Evolutionary conservation across 2,888 invertebrate genomes (phyloP), one percentile per base, ranked within the genome.

Genomic region (Leucoptera coffeella): DNA sequence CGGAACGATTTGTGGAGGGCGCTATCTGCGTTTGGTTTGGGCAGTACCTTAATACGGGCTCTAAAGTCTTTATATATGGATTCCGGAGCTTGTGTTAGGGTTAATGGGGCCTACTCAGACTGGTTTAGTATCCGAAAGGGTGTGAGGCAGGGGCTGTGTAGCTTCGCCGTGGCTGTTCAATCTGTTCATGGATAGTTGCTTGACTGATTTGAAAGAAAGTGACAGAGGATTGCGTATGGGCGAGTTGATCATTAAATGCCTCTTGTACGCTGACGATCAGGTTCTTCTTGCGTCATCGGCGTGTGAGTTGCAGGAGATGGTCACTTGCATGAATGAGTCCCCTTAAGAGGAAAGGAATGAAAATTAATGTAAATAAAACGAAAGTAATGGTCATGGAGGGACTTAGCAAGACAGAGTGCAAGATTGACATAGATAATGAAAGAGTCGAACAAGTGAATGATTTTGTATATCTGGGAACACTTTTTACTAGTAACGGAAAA

Each of bases 141-240:
- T n/a, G n/a, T n/a, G n/a, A n/a, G n/a, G 15, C 14, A 15, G 15
- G 25, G 25, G 25, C 6, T 25, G 25, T 11, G 25, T 15, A 15
- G 17, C 17, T 10, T 25, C 25, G 5, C 15, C 25, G 11, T 25
- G 25, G 15, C 25, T 25, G 11, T 25, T 17, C 15, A 15, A 15
- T 14, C 15, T 25, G 10, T 25, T 15, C 17, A 15, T 25, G 25
- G 25, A 25, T 17, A 25, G 14, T 25, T 25, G 25, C 9, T n/a
- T 9, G 7, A 4, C 4, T 6, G n/a, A 10, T n/a, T 15, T 8
- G 13, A 23, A 8, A 12, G 11, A 13, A 9, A 23, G 6, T 13
- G n/a, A 12, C 6, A 8, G 23, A 5, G 23, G 23, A 13, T 7
- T 23, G n/a, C 6, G n/a, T 9, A 12, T 11, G 12, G 13, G n/a